Evolutionary conservation across 2,888 invertebrate genomes (phyloP).

Genomic region (Lithophane socia): DNA sequence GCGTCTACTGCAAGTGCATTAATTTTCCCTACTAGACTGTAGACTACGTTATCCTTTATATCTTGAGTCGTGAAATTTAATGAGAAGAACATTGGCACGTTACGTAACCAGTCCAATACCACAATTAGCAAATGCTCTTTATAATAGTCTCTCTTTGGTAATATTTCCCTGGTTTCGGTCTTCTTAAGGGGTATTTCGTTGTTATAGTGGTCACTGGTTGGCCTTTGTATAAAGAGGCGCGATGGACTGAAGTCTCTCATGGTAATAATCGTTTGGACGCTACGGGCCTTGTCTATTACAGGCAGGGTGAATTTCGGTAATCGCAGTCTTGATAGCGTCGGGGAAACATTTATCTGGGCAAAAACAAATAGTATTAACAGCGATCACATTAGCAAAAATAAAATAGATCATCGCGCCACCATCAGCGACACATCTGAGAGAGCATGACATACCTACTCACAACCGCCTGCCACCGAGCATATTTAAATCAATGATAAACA

Average conservation of each 20-base stretch:
- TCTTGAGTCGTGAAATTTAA: slow-evolving; percentile 61
- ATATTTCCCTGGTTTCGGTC: slow-evolving; percentile 33
- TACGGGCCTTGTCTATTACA: background rate
- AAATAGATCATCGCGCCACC: no score
- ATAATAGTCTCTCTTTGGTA: slow-evolving; percentile 61
- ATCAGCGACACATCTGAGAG: no score
- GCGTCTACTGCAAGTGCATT: slow-evolving; percentile 57
- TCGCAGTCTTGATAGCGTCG: slow-evolving; percentile 45
- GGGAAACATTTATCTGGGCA: slow-evolving; percentile 53
- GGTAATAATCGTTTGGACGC: slow-evolving; percentile 54
- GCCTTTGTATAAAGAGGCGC: background rate
- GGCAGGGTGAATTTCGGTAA: slow-evolving; percentile 40
- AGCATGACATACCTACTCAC: no score
- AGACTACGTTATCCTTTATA: slow-evolving; percentile 68
- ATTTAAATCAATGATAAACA: no score
- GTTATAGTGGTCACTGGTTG: background rate
- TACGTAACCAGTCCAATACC: slow-evolving; percentile 71
- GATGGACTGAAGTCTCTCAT: slow-evolving; percentile 46
- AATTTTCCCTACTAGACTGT: slow-evolving; percentile 72
- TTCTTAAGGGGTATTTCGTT: slow-evolving; percentile 12
- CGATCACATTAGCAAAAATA: no score
- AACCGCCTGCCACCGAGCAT: no score
- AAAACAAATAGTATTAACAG: background rate
- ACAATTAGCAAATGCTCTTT: slow-evolving; percentile 67
- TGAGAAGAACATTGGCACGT: slow-evolving; percentile 70